Percentiles rank a stretch among this genome's conserved stretches.
Conservation (phyloP, 2,797 vertebrate species). For the Limnodromus scolopaceus region DNA sequence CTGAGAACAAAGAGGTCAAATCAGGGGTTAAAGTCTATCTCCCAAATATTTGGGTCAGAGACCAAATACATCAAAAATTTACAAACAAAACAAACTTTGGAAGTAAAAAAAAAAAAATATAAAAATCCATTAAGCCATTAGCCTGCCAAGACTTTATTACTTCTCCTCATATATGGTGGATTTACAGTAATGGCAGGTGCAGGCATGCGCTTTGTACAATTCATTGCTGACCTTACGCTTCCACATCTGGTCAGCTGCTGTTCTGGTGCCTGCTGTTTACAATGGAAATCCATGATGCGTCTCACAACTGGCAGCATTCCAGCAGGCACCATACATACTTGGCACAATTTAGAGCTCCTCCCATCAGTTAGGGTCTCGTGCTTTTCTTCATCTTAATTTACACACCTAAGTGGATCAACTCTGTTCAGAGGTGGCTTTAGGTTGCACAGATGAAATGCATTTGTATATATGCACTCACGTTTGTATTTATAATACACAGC, state of each 20-base stretch:
- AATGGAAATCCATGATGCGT: background rate
- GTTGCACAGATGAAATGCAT: background rate
- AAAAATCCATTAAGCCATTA: background rate
- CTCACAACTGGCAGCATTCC: background rate
- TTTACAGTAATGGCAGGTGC: background rate
- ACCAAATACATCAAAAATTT: background rate
- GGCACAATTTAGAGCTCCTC: background rate
- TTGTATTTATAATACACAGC: background rate
- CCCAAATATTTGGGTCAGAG: background rate
- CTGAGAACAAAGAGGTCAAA: background rate
- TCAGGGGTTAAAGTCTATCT: background rate
- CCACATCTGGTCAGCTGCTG: background rate
- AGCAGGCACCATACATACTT: background rate
- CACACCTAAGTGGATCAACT: background rate
- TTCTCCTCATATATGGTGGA: background rate
- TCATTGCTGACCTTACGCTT: background rate
- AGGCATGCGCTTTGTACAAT: background rate
- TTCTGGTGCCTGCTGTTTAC: background rate
- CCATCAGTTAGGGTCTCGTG: background rate
- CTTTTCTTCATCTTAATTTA: background rate
- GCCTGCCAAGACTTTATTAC: background rate
- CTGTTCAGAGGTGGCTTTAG: background rate
- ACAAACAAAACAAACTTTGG: no score
- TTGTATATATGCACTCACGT: fast-evolving
- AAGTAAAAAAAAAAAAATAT: no score